phyloP scores from a whole-genome alignment of 2,797 vertebrate genomes.

The Myripristis murdjan region DNA sequence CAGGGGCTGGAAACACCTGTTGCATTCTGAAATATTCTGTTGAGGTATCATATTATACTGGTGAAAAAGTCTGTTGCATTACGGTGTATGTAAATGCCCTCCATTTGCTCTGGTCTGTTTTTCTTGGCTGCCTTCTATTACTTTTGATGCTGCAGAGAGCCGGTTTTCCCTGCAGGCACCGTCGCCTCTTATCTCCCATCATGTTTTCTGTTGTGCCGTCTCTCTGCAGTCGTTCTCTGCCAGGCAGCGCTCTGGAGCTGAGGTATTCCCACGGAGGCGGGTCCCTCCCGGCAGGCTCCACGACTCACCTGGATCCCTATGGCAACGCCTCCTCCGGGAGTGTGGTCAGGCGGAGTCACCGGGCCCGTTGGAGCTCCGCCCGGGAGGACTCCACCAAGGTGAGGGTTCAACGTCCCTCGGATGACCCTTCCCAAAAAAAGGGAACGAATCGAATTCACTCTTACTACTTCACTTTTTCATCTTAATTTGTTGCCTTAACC shows the following conservation, averaged over 20 bases:
- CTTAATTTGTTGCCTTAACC: no score
- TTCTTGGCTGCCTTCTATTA: not conserved
- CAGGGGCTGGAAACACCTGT: not conserved
- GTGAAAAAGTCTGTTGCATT: no score
- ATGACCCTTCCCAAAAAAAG: not conserved
- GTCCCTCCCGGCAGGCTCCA: slow-evolving; percentile 82
- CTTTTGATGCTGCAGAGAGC: not conserved
- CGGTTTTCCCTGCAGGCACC: not conserved
- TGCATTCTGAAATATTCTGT: no score
- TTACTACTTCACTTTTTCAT: no score
- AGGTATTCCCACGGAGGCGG: slow-evolving; percentile 90
- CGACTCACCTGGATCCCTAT: slow-evolving; percentile 89
- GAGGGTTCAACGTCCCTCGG: slow-evolving; percentile 19
- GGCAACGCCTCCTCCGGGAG: slow-evolving; percentile 83
- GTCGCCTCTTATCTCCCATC: not conserved
- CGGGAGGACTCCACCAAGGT: slow-evolving; percentile 91
- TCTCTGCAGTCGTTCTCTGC: slow-evolving; percentile 87
- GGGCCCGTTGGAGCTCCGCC: slow-evolving; percentile 90
- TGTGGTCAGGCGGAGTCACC: slow-evolving; percentile 85
- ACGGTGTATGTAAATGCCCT: not conserved
- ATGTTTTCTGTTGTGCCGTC: slow-evolving; percentile 17
- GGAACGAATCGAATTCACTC: no score
- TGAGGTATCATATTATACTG: no score
- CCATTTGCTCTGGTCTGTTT: not conserved
- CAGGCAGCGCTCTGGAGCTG: slow-evolving; percentile 92